Conservation (phyloP, 1,140 invertebrate genomes). For the Mactra quadrangularis region DNA sequence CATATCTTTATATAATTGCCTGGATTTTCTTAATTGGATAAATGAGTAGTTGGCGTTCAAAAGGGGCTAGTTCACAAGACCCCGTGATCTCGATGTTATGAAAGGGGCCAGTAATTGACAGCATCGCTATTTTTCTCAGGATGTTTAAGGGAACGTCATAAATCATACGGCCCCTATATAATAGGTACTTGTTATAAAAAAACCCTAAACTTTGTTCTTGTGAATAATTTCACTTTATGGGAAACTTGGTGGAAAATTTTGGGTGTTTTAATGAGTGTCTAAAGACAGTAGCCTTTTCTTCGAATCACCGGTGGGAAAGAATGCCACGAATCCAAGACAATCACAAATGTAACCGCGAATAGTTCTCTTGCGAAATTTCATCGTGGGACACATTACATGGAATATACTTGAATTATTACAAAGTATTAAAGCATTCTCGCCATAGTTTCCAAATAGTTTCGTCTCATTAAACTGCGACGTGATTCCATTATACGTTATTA, state of each 20-base stretch:
- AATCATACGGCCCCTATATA: conserved; percentile 34
- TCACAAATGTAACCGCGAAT: background rate
- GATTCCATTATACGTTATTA: background rate
- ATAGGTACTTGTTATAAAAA: conserved; percentile 47
- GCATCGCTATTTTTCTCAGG: conserved; percentile 31
- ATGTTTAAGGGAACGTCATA: conserved; percentile 1
- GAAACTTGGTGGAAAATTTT: conserved; percentile 11
- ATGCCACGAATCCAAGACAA: conserved; percentile 2
- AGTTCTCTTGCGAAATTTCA: conserved; percentile 38
- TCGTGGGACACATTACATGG: background rate
- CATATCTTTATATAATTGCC: too few species aligned
- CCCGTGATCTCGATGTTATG: conserved; percentile 3
- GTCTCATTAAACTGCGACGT: conserved; percentile 32
- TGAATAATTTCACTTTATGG: conserved; percentile 35
- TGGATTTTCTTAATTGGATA: too few species aligned
- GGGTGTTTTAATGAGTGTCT: conserved; percentile 44
- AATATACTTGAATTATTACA: conserved; percentile 22
- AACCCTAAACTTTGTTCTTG: conserved; percentile 9
- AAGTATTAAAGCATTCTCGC: conserved; percentile 31
- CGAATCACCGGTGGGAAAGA: conserved; percentile 10
- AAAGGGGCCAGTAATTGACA: conserved; percentile 15
- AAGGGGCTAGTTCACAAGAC: conserved; percentile 1
- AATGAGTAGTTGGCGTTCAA: conserved; percentile 10
- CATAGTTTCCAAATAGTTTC: conserved; percentile 36
- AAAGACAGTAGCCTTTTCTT: background rate